Evolutionary conservation across 1,140 invertebrate genomes (phyloP), one percentile per base, ranked within the genome.

Genomic region (Aradophagus sp.): DNA sequence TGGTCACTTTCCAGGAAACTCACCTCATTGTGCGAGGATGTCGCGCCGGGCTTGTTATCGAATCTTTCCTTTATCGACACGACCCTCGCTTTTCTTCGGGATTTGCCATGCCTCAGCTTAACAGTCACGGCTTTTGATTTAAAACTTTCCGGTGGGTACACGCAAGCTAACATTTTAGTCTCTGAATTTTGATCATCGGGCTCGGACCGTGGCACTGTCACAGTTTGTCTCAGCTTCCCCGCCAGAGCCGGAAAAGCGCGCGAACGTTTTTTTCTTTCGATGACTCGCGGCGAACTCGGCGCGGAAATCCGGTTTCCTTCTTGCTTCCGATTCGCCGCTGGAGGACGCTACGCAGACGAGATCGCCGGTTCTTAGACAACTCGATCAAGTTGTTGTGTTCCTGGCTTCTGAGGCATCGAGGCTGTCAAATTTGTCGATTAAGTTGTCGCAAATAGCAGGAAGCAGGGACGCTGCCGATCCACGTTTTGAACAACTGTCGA

Each of bases 141-240:
- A 63, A 85, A 85, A 75, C 75, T 85, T 70, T 85, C 83, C 56
- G 81, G 47, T 26, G 83, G 82, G 67, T 85, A 85, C n/a, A 85
- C 82, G 76, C 82, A 85, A 73, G 83, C 80, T 61, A 85, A 75
- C 83, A 85, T 85, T 73, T 77, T 80, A 35, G 36, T 31, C 19
- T 15, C 15, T 20, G 27, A 36, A 8, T 52, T 32, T 62, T 45
- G 20, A 31, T 47, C 63, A 72, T 66, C 56, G 44, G 31, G 36
- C 34, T 17, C 26, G 15, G 12, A 44, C 11, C 10, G 39, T 36
- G 14, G 15, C 58, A 65, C 70, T 68, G 16, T 58, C 59, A 56
- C 44, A 6, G 10, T 29, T 29, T n/a, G 10, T 10, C 27, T 29
- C 6, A 29, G 38, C 27, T 47, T 10, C 8, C 32, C 12, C n/a